Evolutionary conservation across 2,113 vertebrate species (phyloP), one percentile per base, ranked within the genome.

Genomic region (Tylochromis polylepis): DNA sequence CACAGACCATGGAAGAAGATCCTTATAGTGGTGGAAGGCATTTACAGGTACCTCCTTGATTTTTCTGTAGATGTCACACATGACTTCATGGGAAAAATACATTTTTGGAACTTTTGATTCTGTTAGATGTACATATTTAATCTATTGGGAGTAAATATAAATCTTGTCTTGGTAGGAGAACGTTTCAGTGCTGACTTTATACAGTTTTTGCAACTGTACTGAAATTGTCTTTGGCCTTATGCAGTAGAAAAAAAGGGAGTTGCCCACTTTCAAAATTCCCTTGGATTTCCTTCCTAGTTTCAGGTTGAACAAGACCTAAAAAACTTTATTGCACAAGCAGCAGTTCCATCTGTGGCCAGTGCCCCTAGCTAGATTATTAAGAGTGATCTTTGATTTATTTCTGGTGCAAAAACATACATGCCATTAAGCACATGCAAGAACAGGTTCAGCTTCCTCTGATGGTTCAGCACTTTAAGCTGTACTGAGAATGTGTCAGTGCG

Each of bases 1-100:
- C 98, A 97, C 94, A 96, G 98, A 29, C 98, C 98, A 27, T 99
- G 98, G 98, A 99, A 98, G 96, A 99, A 99, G 96, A 97, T 99
- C 89, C 97, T 99, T 59, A 99, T 99, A 36, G 90, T 99, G 15
- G 98, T 99, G 20, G 98, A 99, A 93, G 98, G 98, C 90, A 98
- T 99, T 94, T 99, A 98, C 96, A 99, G 98, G 98, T 99, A 96
- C 9, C n/a, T 11, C 4, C 36, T 57, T 14, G 9, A 34, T 12
- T 67, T 67, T 57, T 11, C 24, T 14, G 57, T 3, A 4, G 2
- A 36, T 75, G 15, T 11, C 22, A 7, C 2, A 5, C 24, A 75
- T 77, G 6, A 27, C 22, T 27, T 41, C 3, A 46, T 41, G 65
- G 65, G 65, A 38, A 27, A 27, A 46, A 10, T 38, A 5, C 12